Base-by-base conservation (phyloP, 1,140 invertebrate species). In the Zaprionus ornatus region DNA sequence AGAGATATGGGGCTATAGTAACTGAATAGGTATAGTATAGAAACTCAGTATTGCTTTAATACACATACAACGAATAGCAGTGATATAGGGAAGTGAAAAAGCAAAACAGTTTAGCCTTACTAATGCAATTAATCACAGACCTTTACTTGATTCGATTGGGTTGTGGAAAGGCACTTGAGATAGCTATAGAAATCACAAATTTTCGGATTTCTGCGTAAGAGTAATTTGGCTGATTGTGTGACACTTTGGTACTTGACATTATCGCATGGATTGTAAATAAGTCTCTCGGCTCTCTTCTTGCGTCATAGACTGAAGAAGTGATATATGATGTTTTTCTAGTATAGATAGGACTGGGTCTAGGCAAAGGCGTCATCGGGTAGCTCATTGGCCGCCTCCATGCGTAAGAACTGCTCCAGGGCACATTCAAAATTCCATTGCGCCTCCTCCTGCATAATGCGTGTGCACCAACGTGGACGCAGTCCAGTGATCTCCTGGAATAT, bases 401-500 rank as follows among this genome's bases (percentile, higher is more conserved):
- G 13, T 3, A 90, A 5, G 25, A 90, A 92, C 42, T 78, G 17
- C 2, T 81, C 23, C 0, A 91, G 12, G 0, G 90, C 79, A 1
- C 35, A 12, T 21, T 82, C 68, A 7, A 91, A 74, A 19, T 86
- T 54, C 90, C 91, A 91, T n/a, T 80, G 61, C 12, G 83, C 86
- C 17, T 80, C 69, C 21, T 91, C 83, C 10, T 81, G 65, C 13
- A 87, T 68, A 32, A 91, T 80, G n/a, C 80, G 64, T 6, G 85
- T 91, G 45, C 85, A 91, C 91, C 91, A 92, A 7, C 80, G 59
- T 13, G 76, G 74, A 42, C 77, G 84, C 4, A 92, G 68, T 0
- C 77, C 79, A 1, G 91, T 90, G 3, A 90, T 19, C 55, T 90
- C 85, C 17, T 87, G 77, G 45, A 92, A 90, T 1, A 92, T 32